Base-by-base conservation (phyloP, 2,797 vertebrate species). In the Clarias platycephalus region DNA sequence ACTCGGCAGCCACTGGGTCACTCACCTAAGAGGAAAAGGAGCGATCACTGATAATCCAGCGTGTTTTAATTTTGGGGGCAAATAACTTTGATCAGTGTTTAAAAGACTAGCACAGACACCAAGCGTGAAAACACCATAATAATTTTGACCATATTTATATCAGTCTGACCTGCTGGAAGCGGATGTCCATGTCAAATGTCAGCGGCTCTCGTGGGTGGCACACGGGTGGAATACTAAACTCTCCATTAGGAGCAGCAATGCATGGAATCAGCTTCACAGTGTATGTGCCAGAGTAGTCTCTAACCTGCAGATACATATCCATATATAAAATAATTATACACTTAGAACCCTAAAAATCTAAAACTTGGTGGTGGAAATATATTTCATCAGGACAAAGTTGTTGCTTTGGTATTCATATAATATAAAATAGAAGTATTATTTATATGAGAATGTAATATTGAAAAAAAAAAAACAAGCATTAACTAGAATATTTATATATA, bases 261-360 rank as follows among this genome's bases (percentile, higher is more conserved):
- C 96, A 96, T 16, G 95, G 93, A 74, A 94, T 91, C 86, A 96
- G 79, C 89, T 97, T 96, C 75, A 96, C 95, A 0, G 95, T 95
- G 88, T 96, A 96, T 83, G 95, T 95, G 15, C 96, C 96, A 0
- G 96, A 97, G 90, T 97, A 96, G 87, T 97, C 96, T 84, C 94
- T 87, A 66, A 96, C 94, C 96, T 97, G 24, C 22, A 64, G 53
- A 84, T 34, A 87, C 57, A 82, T 20, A 40, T 55, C 79, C 49
- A n/a, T n/a, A 82, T 5, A 83, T 0, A 7, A 49, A 12, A 49
- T 10, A 10, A 49, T 49, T 10, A 49, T 49, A 49, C 10, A 49
- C 10, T 1, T 1, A 1, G 40, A 44, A 37, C 66, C 31, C 31
- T 37, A 40, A 70, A 70, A 49, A 12, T 49, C 9, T 24, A 12